A percentile compares a stretch with the other conserved stretches of the same genome.
phyloP scores from a whole-genome alignment of 2,888 invertebrate genomes.

The Norana najaformis region DNA sequence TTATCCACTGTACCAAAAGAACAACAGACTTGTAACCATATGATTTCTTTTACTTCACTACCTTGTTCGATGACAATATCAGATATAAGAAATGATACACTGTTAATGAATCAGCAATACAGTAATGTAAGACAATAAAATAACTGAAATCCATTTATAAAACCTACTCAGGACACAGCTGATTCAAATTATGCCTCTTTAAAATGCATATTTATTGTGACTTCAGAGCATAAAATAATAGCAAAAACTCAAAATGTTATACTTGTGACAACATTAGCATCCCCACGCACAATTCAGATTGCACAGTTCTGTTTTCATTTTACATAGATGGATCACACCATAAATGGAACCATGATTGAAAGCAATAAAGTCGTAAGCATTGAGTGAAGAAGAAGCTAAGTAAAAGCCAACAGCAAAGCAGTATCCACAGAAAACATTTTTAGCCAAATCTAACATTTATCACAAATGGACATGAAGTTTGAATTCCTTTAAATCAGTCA shows the following conservation, averaged over 20 bases:
- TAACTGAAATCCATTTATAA: neutral
- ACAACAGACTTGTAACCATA: neutral
- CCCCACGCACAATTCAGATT: neutral
- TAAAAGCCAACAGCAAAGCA: neutral
- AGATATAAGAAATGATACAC: neutral
- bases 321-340: neutral
- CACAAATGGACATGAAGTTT: neutral
- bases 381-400: neutral
- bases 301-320: neutral
- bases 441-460: neutral
- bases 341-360: neutral
- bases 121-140: neutral
- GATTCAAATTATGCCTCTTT: no score
- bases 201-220: neutral
- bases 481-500: neutral
- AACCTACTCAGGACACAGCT: neutral
- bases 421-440: no score
- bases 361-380: neutral
- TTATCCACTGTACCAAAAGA: neutral
- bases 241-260: neutral
- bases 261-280: neutral
- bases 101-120: neutral
- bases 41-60: neutral
- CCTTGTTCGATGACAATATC: neutral
- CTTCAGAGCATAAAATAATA: conserved; percentile 3